phyloP scores from a whole-genome alignment of 2,888 invertebrate genomes.

The Heliconius sara region DNA sequence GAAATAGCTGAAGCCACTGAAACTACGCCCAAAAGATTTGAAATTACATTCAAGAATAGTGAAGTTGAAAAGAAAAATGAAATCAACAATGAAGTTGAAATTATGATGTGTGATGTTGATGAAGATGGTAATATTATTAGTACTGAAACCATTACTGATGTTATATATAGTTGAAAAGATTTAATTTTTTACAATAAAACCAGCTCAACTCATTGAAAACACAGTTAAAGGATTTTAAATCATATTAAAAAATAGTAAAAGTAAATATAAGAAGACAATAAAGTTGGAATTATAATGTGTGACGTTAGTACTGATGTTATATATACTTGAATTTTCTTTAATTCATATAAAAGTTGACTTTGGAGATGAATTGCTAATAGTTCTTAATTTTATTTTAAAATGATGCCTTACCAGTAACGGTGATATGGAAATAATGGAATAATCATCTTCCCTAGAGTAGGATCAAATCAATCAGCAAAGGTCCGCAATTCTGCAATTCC shows the following conservation, averaged over 20 bases:
- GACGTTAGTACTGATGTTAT: constrained; percentile 81
- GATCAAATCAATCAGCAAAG: too few relatives aligned
- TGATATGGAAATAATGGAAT: too few relatives aligned
- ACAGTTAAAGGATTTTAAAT: background rate
- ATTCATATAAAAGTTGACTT: too few relatives aligned
- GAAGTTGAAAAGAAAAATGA: constrained; percentile 29
- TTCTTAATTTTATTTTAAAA: too few relatives aligned
- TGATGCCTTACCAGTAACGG: too few relatives aligned
- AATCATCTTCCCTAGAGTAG: too few relatives aligned
- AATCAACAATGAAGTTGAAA: constrained; percentile 74
- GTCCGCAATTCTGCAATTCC: too few relatives aligned
- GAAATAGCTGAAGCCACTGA: constrained; percentile 63
- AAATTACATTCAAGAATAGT: constrained; percentile 60
- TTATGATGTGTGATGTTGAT: constrained; percentile 87
- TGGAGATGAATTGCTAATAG: too few relatives aligned
- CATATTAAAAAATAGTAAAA: background rate
- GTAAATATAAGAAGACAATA: constrained; percentile 41
- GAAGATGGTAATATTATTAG: constrained; percentile 86
- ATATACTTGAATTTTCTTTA: constrained; percentile 31
- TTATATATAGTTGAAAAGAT: constrained; percentile 47
- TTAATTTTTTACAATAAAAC: background rate
- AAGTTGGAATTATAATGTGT: constrained; percentile 84
- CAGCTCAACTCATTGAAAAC: background rate
- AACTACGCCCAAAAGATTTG: constrained; percentile 61
- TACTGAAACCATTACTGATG: constrained; percentile 82